Evolutionary conservation across 2,797 vertebrate genomes (phyloP), one percentile per base, ranked within the genome.

Genomic region (Chanos chanos): DNA sequence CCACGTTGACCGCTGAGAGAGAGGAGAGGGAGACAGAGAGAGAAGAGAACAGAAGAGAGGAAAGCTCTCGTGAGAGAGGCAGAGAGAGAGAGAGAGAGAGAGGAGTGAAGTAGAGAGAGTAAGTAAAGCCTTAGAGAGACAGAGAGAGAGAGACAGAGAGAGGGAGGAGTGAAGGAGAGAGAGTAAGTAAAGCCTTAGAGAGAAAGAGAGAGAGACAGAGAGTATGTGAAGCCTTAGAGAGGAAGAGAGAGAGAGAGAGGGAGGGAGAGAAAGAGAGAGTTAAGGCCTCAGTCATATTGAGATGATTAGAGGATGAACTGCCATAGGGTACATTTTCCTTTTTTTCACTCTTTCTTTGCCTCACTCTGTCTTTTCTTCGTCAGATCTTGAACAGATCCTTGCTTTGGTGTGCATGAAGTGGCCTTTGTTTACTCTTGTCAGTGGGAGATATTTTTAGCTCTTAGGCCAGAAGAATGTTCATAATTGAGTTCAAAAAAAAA

Each of bases 331-430:
- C 21, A 25, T 44, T 63, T 51, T 66, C 16, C 52, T 53, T 55
- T 63, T 45, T 41, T 49, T 5, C 0, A 7, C 43, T 25, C 45
- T 57, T 43, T 61, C 16, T 47, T 39, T 55, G 52, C 31, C 22
- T 39, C 43, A 1, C 19, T 48, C 21, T 39, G 2, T 36, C 21
- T 27, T n/a, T 3, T 7, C 13, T 52, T 19, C 27, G 3, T 15
- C 8, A 28, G 5, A 28, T 28, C 27, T 27, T 44, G 12, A 22
- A 27, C 44, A 53, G 47, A 13, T 30, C 33, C 4, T 45, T 39
- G 48, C 27, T 34, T 61, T 59, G 49, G 43, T 16, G 12, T 2
- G 12, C 24, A 36, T 37, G 33, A 58, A 73, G 67, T 70, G 61
- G 28, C 4, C 66, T 75, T 68, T 52, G n/a, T n/a, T n/a, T n/a